Evolutionary conservation across 1,140 invertebrate genomes (phyloP), one percentile per base, ranked within the genome.

Genomic region (Drosophila orosa): DNA sequence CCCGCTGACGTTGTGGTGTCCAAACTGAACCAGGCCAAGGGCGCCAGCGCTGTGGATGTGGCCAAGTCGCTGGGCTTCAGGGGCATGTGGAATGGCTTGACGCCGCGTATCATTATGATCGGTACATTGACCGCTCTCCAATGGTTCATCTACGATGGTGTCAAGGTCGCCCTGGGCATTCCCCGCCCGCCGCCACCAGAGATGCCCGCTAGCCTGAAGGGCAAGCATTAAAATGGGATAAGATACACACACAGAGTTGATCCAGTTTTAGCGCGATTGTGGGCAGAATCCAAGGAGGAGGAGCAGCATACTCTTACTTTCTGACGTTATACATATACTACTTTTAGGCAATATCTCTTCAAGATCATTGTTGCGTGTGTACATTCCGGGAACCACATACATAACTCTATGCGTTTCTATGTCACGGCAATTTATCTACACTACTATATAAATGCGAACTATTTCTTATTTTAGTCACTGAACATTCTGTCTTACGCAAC

Each of bases 131-230:
- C 99, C 48, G 99, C 98, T 45, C 94, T 98, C 59, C 99, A 99
- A 92, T 99, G 99, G 99, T 99, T 99, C 94, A 99, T 99, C 93
- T 99, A 99, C 91, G 99, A 99, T 92, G 98, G 97, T 56, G 98
- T 99, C 24, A 98, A 98, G 93, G 97, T 98, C 5, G 95, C 94
- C 81, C 94, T 98, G 40, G 93, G 95, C 69, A 96, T 99, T 93
- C 99, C 99, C 44, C 95, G 99, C 78, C 99, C 99, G 86, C 99
- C 99, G 92, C 99, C 99, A 93, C 97, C 98, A 92, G 96, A 97
- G 92, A 99, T 99, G 98, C 99, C 99, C 45, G 98, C 97, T 92
- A 98, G 97, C 29, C 94, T 99, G 80, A 98, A 96, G 92, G 95
- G 95, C 92, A 97, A 98, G 90, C 92, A 61, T 29, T 25, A 44